Percentiles rank a stretch among this genome's conserved stretches.
Evolutionary conservation across 2,797 vertebrate genomes (phyloP).

Genomic region (Pipistrellus pipistrellus): DNA sequence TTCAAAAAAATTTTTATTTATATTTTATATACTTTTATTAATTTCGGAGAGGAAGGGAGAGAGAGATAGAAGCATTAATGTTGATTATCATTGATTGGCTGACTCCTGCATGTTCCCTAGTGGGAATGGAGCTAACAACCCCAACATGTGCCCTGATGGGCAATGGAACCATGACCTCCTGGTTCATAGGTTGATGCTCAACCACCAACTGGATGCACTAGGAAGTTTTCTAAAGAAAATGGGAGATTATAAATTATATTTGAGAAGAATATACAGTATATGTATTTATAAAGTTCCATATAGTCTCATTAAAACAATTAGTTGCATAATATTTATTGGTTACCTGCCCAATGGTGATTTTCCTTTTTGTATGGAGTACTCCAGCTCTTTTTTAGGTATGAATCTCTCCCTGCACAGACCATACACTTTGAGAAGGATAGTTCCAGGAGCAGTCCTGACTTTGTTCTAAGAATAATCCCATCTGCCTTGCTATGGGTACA

Average conservation of each 20-base stretch:
- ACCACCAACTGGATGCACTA: no score
- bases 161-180: no score
- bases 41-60: no score
- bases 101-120: no score
- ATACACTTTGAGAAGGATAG: not conserved
- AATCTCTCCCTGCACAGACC: not conserved
- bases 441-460: not conserved
- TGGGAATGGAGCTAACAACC: no score
- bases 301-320: not conserved
- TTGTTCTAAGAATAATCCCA: not conserved
- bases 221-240: not conserved
- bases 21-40: no score
- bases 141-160: no score
- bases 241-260: not conserved
- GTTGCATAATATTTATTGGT: not conserved
- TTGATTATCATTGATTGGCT: no score
- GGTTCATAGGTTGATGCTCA: no score
- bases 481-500: not conserved
- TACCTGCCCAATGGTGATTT: not conserved
- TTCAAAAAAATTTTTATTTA: no score
- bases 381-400: not conserved
- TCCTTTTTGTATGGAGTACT: not conserved
- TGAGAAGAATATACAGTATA: not conserved
- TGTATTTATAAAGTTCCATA: not conserved
- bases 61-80: no score